Evolutionary conservation across 2,888 invertebrate genomes (phyloP), one percentile per base, ranked within the genome.

Genomic region (Seladonia tumulorum): DNA sequence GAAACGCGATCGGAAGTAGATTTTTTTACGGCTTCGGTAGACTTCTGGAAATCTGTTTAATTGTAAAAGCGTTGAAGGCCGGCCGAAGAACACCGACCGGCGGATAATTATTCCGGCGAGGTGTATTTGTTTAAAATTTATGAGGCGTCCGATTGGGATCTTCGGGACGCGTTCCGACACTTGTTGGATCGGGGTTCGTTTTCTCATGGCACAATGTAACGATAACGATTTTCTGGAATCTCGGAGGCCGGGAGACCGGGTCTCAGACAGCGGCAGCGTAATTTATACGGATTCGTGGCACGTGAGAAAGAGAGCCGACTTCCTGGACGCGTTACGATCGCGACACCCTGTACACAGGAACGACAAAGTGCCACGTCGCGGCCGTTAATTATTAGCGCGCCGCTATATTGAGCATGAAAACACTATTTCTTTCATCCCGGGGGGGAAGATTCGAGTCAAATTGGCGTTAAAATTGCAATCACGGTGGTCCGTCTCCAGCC

Each of bases 381-480:
- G 85, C 90, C 90, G 93, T 94, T 94, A 94, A 94, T 94, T 94
- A 94, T 94, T 93, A 93, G 91, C 93, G 85, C 86, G 90, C 91
- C 89, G 90, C 92, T 94, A 94, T 93, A 94, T 94, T 93, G 94
- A 94, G 94, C 94, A 94, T 94, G 94, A 94, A 94, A 94, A 93
- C 92, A 92, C 91, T 93, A 93, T 94, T 94, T 94, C 94, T 94
- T 94, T 94, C 91, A 91, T 88, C 86, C 89, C 87, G 88, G 90
- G 90, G 88, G 88, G 90, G 90, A 90, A 94, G 93, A 94, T 94
- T 93, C 94, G 91, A 93, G 94, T 94, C 92, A 94, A 95, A 94
- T 94, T 94, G 94, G 93, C 95, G 94, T 94, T 94, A 94, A 95
- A 95, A 95, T 95, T 95, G 94, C 94, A 94, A 94, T 94, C 94